Evolutionary conservation across 2,113 vertebrate genomes (phyloP), one percentile per base, ranked within the genome.

Genomic region (Odontesthes bonariensis): DNA sequence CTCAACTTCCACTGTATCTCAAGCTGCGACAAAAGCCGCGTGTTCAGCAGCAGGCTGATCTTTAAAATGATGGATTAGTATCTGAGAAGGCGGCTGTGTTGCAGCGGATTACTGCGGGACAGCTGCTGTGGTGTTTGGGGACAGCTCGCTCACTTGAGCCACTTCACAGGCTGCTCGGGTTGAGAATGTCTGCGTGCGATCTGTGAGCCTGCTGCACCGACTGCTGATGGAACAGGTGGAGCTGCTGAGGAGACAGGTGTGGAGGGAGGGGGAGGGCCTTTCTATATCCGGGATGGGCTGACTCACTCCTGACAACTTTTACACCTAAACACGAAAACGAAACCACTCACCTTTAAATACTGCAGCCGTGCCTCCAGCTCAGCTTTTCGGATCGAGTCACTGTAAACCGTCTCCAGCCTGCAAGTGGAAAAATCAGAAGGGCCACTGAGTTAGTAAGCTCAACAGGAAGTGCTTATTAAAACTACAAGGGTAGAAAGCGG

Each of bases 321-420:
- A 44, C 8, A 40, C 20, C 73, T n/a, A 57, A 75, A 67, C 42
- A 8, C 27, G 17, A 31, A 13, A 60, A 17, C 38, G 10, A 14
- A 35, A 16, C n/a, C 33, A 51, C 82, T 86, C 84, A 98, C 97
- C 97, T 98, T 98, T 31, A 99, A 93, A 92, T 96, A 99, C 90
- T 98, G 97, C 86, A 98, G 94, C 42, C 97, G 93, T 0, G 97
- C 97, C 68, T 98, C 96, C 83, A 98, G 90, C 86, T 98, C 97
- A 0, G 96, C 97, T 88, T 96, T 96, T 12, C 97, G 91, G 81
- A 99, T 96, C 0, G 96, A 91, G 0, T 96, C 94, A 10, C 97
- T 97, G 0, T 97, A 99, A 57, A 98, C 92, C 0, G 96, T 98
- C 89, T 98, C 95, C 22, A 99, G 91, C 75, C 97, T 98, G 31